These are phyloP conservation scores for Xestobium rufovillosum DNA, from an alignment of 2,888 invertebrate species.

Conservation along the genomic window DNA sequence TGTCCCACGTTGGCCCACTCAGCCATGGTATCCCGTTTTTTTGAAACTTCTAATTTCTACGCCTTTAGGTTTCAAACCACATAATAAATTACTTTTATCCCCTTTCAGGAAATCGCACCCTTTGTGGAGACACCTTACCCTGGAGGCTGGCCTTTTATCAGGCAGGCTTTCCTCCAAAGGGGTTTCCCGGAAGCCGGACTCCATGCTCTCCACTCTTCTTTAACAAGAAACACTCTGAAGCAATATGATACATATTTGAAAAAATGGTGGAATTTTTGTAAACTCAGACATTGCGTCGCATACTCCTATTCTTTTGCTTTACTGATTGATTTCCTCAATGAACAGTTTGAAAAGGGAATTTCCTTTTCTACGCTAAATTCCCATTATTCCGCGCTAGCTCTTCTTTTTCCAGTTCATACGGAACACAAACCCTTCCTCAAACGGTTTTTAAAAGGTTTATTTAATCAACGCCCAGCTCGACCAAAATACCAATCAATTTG, in stretches of 20 bases:
- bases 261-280: neutral
- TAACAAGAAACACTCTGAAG: conserved; percentile 21
- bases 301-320: neutral
- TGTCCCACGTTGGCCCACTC: conserved; percentile 17
- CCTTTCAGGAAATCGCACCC: conserved; percentile 27
- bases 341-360: neutral
- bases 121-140: conserved; percentile 22
- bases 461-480: conserved; percentile 19
- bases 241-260: conserved; percentile 21
- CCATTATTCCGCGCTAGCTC: conserved; percentile 22
- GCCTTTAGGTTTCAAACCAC: conserved; percentile 7
- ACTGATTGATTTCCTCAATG: neutral
- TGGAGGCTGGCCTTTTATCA: conserved; percentile 27
- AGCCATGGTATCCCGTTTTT: conserved; percentile 21
- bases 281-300: neutral
- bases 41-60: conserved; percentile 3
- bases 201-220: conserved; percentile 18
- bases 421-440: conserved; percentile 15
- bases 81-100: conserved; percentile 14
- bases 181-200: conserved; percentile 15
- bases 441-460: conserved; percentile 24
- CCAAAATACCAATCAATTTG: conserved; percentile 27
- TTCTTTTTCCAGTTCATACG: conserved; percentile 17
- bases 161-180: conserved; percentile 20
- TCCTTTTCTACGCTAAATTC: conserved; percentile 22